Evolutionary conservation across 2,113 vertebrate genomes (phyloP), one percentile per base, ranked within the genome.

Genomic region (Nesogale talazaci): DNA sequence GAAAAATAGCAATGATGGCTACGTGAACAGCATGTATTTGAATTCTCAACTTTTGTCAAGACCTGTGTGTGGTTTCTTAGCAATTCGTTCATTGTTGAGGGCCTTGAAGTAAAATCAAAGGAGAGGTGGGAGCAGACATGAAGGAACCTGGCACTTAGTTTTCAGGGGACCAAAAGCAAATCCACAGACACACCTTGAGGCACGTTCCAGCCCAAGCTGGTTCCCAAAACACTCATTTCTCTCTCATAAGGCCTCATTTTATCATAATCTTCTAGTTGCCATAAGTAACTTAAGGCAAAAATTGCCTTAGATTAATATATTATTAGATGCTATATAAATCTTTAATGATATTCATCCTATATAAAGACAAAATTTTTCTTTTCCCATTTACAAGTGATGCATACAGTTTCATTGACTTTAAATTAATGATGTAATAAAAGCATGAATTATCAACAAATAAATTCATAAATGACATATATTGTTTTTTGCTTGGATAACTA

Each of bases 351-450:
- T 83, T 94, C 86, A 90, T 86, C 36, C 25, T 95, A 83, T 86
- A 92, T 87, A 93, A 95, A 96, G 92, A 94, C 86, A 93, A 94
- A 95, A 83, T 93, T 90, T 95, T 93, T 90, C 42, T 95, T 92
- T 93, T 94, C 34, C 42, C 76, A 94, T 87, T 96, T 95, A 96
- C 87, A 96, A 52, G 46, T 94, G 91, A 93, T 95, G 89, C 93
- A 94, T 95, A 91, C 57, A 59, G 23, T 76, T 96, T 94, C 83
- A 94, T 94, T 96, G 91, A 94, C 46, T 95, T 97, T 91, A 89
- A 95, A 93, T 93, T 91, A 89, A 96, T 96, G 94, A 94, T 92
- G 84, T 89, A 95, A 92, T 93, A 92, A 88, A 93, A 94, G 29
- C 65, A 89, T 91, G 57, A 92, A 77, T 91, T 92, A 69, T 95